Percentiles rank a stretch among this genome's conserved stretches.
phyloP scores from a whole-genome alignment of 2,113 vertebrate genomes.

The Gallinago media region DNA sequence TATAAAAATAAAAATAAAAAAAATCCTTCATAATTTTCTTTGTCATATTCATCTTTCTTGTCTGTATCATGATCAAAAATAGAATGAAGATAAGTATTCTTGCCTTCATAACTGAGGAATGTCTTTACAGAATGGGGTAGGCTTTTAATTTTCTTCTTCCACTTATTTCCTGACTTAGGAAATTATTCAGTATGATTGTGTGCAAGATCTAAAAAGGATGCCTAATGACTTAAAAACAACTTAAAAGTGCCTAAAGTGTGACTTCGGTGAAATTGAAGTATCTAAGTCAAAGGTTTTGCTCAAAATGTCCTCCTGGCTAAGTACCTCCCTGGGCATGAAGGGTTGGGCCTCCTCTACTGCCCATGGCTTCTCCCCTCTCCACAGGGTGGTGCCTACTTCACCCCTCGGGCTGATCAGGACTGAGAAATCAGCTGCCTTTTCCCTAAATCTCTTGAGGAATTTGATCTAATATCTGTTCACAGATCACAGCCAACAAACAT shows the following conservation, averaged over 20 bases:
- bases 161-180: not conserved
- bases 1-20: no score
- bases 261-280: not conserved
- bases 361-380: not conserved
- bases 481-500: slow-evolving; percentile 41
- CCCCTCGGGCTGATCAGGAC: not conserved
- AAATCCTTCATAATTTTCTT: not conserved
- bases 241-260: not conserved
- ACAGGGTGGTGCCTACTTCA: not conserved
- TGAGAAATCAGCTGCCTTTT: not conserved
- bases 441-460: not conserved
- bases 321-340: not conserved
- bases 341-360: not conserved
- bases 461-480: slow-evolving; percentile 37
- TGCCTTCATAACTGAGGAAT: not conserved
- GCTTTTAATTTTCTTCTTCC: not conserved
- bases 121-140: not conserved
- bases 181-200: not conserved
- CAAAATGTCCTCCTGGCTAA: not conserved
- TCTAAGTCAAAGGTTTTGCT: not conserved
- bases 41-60: not conserved
- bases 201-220: not conserved
- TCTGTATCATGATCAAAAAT: not conserved
- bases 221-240: no score
- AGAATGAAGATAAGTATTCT: not conserved